Conservation (phyloP, 1,140 invertebrate genomes). For the Drosophila lini region DNA sequence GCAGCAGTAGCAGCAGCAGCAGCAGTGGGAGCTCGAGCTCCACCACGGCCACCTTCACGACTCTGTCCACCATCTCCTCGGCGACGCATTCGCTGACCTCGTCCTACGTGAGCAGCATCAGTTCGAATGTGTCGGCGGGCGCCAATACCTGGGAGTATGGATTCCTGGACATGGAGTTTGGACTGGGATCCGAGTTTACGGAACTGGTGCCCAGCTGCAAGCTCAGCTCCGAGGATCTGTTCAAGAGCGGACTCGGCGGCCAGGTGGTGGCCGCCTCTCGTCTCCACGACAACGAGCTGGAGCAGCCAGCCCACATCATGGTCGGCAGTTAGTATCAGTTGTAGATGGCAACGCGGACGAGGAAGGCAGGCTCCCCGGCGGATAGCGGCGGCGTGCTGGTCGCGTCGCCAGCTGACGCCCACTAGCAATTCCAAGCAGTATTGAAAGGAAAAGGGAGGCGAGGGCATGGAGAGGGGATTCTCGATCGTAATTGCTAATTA, state of each 20-base stretch:
- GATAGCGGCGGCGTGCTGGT: constrained; percentile 57
- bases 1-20: constrained; percentile 6
- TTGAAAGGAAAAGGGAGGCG: constrained; percentile 40
- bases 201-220: constrained; percentile 87
- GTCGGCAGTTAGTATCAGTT: constrained; percentile 84
- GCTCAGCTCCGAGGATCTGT: constrained; percentile 88
- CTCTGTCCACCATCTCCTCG: constrained; percentile 78
- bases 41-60: constrained; percentile 79
- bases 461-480: constrained; percentile 5
- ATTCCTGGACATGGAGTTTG: constrained; percentile 86
- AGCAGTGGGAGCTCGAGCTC: constrained; percentile 37
- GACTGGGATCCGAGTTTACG: constrained; percentile 86
- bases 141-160: constrained; percentile 83
- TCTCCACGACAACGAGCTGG: constrained; percentile 79
- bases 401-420: constrained; percentile 45
- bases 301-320: constrained; percentile 83
- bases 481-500: constrained; percentile 66
- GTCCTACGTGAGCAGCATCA: constrained; percentile 78
- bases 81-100: constrained; percentile 78
- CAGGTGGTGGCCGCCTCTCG: constrained; percentile 56
- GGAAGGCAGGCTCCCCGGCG: constrained; percentile 7
- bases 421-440: constrained; percentile 73
- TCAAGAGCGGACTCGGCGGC: constrained; percentile 84
- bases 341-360: constrained; percentile 43
- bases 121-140: constrained; percentile 62